Percentiles rank a stretch among this genome's conserved stretches.
Conservation (phyloP, 2,797 vertebrate species). For the Taeniopygia guttata region DNA sequence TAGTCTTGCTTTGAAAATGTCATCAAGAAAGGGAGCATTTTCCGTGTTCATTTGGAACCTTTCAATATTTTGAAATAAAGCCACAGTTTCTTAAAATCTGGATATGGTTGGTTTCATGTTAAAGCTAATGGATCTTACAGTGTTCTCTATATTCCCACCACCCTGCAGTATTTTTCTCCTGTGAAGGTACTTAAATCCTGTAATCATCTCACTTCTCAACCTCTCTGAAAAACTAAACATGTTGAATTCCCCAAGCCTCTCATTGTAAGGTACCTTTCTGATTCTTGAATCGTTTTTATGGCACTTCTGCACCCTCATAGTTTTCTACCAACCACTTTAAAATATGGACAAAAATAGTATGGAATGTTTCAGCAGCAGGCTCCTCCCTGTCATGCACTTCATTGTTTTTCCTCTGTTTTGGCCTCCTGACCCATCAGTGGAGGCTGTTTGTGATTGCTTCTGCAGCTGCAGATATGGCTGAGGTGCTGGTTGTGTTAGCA, state of each 20-base stretch:
- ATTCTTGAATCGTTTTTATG: conserved; percentile 15
- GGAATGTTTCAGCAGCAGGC: not conserved
- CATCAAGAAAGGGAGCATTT: not conserved
- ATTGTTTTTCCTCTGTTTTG: not conserved
- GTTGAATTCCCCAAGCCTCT: not conserved
- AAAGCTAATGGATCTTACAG: not conserved
- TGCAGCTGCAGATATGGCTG: not conserved
- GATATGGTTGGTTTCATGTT: fast-evolving
- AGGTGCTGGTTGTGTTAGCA: not conserved
- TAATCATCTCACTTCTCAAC: not conserved
- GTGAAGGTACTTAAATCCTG: not conserved
- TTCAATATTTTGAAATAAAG: not conserved
- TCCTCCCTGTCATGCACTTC: not conserved
- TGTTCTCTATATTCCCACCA: not conserved
- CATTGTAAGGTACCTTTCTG: not conserved
- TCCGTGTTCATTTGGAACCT: not conserved
- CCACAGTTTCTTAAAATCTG: not conserved
- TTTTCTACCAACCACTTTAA: not conserved
- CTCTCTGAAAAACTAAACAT: not conserved
- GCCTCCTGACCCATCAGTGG: not conserved
- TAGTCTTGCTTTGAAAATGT: not conserved
- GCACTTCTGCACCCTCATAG: not conserved
- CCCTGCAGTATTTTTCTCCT: not conserved
- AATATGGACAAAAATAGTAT: not conserved
- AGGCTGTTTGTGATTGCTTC: not conserved